Conservation (phyloP, 2,888 invertebrate genomes). For the Dasysyrphus albostriatus region DNA sequence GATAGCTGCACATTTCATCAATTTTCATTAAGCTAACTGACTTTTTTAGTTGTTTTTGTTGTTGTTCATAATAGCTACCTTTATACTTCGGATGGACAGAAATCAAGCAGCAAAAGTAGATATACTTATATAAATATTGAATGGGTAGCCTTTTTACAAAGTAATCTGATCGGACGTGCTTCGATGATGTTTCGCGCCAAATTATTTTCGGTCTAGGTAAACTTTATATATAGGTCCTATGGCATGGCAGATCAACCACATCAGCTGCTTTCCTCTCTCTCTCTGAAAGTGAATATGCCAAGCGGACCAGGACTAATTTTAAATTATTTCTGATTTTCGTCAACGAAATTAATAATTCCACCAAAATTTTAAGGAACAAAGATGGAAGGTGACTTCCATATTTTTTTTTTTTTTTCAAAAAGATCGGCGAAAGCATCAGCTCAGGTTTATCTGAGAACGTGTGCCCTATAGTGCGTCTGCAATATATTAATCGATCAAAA, state of each 20-base stretch:
- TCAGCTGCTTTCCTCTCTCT: conserved; percentile 10
- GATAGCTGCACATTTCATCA: conserved; percentile 73
- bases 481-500: conserved; percentile 76
- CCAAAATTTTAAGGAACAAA: conserved; percentile 6
- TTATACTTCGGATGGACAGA: background rate
- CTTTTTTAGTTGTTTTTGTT: conserved; percentile 46
- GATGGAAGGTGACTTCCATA: conserved; percentile 39
- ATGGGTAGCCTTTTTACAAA: conserved; percentile 47
- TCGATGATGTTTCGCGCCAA: conserved; percentile 18
- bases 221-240: background rate
- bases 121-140: background rate
- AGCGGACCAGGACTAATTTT: conserved; percentile 53
- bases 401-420: conserved; percentile 21
- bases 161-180: conserved; percentile 65
- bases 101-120: conserved; percentile 35
- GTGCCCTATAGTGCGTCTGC: conserved; percentile 68
- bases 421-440: conserved; percentile 47
- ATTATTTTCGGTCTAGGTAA: conserved; percentile 7
- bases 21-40: conserved; percentile 73
- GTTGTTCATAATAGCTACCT: background rate
- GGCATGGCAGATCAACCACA: background rate
- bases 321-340: conserved; percentile 69
- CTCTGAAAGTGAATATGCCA: background rate
- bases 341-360: conserved; percentile 73
- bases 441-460: conserved; percentile 40